A percentile compares a stretch with the other conserved stretches of the same genome.
These are phyloP conservation scores for Phocoena sinus DNA, from an alignment of 2,113 vertebrate genomes.

Conservation along the genomic window DNA sequence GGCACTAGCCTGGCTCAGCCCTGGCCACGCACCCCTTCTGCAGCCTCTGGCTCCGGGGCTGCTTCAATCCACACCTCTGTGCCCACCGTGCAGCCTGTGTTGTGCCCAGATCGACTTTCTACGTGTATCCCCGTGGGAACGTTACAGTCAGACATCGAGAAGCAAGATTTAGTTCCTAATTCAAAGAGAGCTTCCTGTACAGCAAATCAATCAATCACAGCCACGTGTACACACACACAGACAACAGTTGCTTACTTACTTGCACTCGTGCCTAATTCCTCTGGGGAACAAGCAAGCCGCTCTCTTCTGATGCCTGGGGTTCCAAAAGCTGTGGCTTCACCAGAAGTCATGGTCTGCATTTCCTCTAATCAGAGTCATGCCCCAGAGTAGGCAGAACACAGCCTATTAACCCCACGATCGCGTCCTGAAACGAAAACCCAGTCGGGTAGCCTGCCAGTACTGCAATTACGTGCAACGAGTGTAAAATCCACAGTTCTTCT, in stretches of 20 bases:
- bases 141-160: not conserved
- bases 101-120: not conserved
- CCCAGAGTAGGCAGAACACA: not conserved
- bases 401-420: not conserved
- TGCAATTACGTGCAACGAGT: not conserved
- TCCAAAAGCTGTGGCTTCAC: not conserved
- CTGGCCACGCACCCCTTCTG: accelerated
- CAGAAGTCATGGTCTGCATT: not conserved
- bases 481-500: not conserved
- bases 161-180: constrained; percentile 5
- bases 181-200: not conserved
- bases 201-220: not conserved
- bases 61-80: not conserved
- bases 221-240: not conserved
- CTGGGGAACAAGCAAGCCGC: not conserved
- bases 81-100: accelerated
- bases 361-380: not conserved
- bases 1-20: not conserved
- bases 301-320: not conserved
- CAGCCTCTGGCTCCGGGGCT: not conserved
- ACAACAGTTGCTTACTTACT: not conserved
- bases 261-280: not conserved
- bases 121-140: not conserved
- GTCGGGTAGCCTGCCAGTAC: not conserved
- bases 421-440: not conserved